Base-by-base conservation (phyloP, 2,888 invertebrate genomes). In the Pyrocoelia pectoralis region DNA sequence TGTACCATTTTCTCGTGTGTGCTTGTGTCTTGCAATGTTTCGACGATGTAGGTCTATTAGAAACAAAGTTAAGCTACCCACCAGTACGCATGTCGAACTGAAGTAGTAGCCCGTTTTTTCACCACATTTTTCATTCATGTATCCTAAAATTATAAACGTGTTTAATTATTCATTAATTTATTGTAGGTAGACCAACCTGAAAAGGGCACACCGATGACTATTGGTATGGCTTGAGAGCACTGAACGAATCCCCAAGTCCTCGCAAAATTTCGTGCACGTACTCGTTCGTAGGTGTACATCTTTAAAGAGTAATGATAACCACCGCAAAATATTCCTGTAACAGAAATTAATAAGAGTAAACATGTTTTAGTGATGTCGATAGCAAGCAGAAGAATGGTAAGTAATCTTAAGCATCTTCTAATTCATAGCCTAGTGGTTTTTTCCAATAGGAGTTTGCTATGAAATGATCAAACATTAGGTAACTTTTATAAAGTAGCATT, bases 171-270 rank as follows among this genome's bases (percentile, higher is more conserved):
- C 4, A 38, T 38, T 38, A 15, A 12, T 14, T 13, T 29, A 14
- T 15, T 10, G n/a, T 24, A 24, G 24, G 24, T 6, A 24, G 33
- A 56, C 65, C 78, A 80, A 92, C 93, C 92, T 78, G 92, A 89
- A 66, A 93, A 86, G 6, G 94, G 94, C 48, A 94, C 91, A 50
- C 94, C 94, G 52, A 94, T 89, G 1, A 92, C 89, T 46, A 92
- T 90, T 5, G 94, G 93, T 74, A 95, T 88, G 12, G 93, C 92
- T 80, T 94, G 94, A 9, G 92, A 92, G 77, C 92, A 93, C 79
- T 93, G 93, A 53, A 94, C 90, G 82, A 92, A 95, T 61, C 94
- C 92, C 94, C 94, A 94, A 0, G 94, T 93, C 56, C 93, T 85
- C 0, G 94, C 92, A 77, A 94, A 94, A 80, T 95, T 92, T 66